Evolutionary conservation across 2,113 vertebrate genomes (phyloP).

Genomic region (Anolis sagrei): DNA sequence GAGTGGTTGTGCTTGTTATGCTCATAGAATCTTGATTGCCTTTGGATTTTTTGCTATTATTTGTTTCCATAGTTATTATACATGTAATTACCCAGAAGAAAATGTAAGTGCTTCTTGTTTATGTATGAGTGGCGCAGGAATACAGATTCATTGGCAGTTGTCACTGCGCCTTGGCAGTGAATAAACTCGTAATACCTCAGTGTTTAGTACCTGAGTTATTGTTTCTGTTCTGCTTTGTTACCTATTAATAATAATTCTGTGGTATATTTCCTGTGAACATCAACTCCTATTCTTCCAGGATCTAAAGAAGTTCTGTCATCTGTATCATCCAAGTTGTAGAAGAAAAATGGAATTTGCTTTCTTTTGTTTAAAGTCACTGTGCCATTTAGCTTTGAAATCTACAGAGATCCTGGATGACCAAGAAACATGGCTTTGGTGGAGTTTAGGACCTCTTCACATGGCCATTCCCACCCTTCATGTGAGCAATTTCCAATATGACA

Average conservation of each 20-base stretch:
- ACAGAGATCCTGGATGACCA: background rate
- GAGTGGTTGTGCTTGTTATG: background rate
- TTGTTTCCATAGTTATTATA: background rate
- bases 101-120: background rate
- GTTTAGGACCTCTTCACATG: too few species aligned
- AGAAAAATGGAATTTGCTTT: constrained; percentile 39
- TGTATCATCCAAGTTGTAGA: constrained; percentile 17
- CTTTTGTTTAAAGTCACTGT: background rate
- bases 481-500: too few species aligned
- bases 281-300: background rate
- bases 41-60: constrained; percentile 1
- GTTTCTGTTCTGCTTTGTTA: constrained; percentile 14
- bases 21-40: background rate
- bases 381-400: constrained; percentile 18
- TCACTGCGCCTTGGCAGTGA: constrained; percentile 26
- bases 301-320: background rate
- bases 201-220: background rate
- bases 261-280: background rate
- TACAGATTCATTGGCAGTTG: background rate
- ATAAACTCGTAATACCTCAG: background rate
- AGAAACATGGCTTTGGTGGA: background rate
- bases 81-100: constrained; percentile 15
- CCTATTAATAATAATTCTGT: background rate
- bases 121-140: constrained; percentile 4
- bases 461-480: background rate